These are phyloP conservation scores for Phalanger gymnotis DNA, from an alignment of 2,797 vertebrate species.

Conservation along the genomic window DNA sequence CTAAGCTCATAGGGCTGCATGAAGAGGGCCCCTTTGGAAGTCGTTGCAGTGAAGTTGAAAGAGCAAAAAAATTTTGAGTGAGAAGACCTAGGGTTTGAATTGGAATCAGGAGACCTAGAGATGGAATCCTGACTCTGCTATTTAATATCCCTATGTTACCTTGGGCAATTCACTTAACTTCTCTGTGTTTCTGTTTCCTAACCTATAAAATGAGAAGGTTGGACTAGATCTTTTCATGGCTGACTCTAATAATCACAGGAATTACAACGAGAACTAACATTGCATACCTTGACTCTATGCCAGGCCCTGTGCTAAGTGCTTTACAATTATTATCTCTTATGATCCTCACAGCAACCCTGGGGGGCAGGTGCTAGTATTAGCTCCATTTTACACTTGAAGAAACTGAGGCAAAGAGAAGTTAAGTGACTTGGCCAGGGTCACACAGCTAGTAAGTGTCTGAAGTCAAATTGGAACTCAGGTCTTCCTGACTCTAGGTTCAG, in stretches of 20 bases:
- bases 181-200: background rate
- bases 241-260: background rate
- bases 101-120: background rate
- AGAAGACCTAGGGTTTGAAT: background rate
- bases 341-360: background rate
- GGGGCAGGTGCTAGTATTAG: background rate
- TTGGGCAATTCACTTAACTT: background rate
- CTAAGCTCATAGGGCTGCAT: background rate
- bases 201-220: background rate
- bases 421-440: background rate
- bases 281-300: background rate
- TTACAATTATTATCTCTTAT: background rate
- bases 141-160: background rate
- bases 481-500: background rate
- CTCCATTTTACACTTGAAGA: background rate
- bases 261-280: background rate
- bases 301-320: background rate
- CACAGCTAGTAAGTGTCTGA: background rate
- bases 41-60: background rate
- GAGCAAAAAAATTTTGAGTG: rapidly evolving
- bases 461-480: background rate
- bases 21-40: background rate
- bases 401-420: background rate
- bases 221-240: background rate
- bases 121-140: background rate